These are phyloP conservation scores for Sclerurus mexicanus DNA, from an alignment of 2,113 vertebrate species.

Conservation along the genomic window DNA sequence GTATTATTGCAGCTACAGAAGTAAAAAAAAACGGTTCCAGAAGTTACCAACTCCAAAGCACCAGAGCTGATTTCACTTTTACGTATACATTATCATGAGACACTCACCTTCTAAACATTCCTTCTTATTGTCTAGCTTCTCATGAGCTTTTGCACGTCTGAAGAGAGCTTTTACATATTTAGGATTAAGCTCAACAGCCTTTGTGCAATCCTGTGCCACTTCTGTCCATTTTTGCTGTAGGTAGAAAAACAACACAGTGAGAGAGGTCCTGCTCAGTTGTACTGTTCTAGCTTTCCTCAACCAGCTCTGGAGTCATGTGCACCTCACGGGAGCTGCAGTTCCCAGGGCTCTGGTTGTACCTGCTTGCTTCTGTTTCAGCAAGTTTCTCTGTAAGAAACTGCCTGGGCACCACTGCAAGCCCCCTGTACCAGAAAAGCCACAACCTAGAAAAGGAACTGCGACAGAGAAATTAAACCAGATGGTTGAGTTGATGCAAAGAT, in stretches of 20 bases:
- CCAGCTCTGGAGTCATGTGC: neutral
- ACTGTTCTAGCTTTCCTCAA: neutral
- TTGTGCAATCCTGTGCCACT: constrained; percentile 92
- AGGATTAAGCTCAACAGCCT: constrained; percentile 93
- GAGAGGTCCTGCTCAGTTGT: neutral
- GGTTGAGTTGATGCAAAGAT: neutral
- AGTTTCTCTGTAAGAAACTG: neutral
- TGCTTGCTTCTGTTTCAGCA: neutral
- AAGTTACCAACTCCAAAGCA: neutral
- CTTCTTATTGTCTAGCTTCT: constrained; percentile 95
- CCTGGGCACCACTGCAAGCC: neutral
- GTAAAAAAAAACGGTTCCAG: neutral
- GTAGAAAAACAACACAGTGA: constrained; percentile 15
- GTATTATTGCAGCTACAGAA: neutral
- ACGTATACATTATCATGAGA: neutral
- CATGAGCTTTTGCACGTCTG: constrained; percentile 94
- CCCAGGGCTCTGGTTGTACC: neutral
- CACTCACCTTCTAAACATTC: constrained; percentile 94
- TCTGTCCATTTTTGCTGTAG: constrained; percentile 93
- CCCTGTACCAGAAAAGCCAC: neutral
- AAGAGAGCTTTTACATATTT: constrained; percentile 97
- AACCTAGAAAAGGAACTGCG: neutral
- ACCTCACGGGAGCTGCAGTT: neutral
- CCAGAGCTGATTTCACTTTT: neutral
- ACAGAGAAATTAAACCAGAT: neutral